Percentiles rank a stretch among this genome's conserved stretches.
These are phyloP conservation scores for Pimpla rufipes DNA, from an alignment of 2,888 invertebrate genomes.

Conservation along the genomic window DNA sequence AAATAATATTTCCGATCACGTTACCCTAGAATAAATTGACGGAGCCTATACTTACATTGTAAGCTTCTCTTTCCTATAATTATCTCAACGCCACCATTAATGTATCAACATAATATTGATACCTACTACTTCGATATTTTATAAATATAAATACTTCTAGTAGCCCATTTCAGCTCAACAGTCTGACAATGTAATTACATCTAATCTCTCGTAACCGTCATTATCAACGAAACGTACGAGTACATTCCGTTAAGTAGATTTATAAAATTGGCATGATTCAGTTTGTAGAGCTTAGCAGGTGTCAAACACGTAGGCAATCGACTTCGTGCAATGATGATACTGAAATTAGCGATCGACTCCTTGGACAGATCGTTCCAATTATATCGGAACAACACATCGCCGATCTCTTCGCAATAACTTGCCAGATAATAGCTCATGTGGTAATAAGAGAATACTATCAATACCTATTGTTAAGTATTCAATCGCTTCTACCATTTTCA, in stretches of 20 bases:
- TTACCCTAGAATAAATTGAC: no score
- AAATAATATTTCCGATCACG: neutral
- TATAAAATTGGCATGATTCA: neutral
- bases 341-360: neutral
- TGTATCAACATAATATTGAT: no score
- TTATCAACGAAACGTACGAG: conserved; percentile 1
- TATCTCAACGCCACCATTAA: no score
- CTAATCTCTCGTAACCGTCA: no score
- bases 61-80: no score
- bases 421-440: neutral
- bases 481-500: neutral
- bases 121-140: no score
- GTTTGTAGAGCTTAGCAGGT: neutral
- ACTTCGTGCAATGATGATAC: neutral
- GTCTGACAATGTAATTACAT: no score
- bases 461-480: neutral
- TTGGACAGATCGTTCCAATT: conserved; percentile 5
- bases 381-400: neutral
- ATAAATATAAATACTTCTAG: no score
- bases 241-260: neutral
- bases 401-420: neutral
- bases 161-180: no score
- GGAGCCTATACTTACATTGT: no score
- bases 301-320: neutral
- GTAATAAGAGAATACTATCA: neutral